Base-by-base conservation (phyloP, 2,113 vertebrate genomes). In the Corythoichthys haematopterus region DNA sequence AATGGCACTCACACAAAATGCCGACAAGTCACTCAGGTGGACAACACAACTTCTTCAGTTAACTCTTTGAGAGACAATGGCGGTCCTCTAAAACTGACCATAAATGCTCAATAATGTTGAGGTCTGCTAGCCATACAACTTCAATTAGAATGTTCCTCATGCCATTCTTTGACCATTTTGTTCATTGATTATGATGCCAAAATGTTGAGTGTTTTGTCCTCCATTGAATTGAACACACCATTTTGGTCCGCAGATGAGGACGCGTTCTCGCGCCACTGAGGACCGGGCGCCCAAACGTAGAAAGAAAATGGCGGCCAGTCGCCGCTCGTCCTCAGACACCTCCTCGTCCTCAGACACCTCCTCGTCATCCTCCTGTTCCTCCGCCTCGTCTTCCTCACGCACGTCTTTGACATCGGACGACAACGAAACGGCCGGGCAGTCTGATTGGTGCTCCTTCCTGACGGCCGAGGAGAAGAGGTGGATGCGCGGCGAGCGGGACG, bases 391-490 rank as follows among this genome's bases (percentile, higher is more conserved):
- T 8, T 75, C 82, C 33, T 15, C 33, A 6, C 13, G 4, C 33
- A 2, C 14, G 20, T 28, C 20, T 28, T 28, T 28, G 35, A 36
- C 55, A 11, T 20, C 20, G 20, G 20, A 10, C 16, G 15, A n/a
- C 16, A 6, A 52, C 2, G 16, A 16, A 1, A 6, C 16, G 51
- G 51, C n/a, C 74, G 1, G 3, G 33, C 36, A 40, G 61, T 36
- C 33, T 0, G 20, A 48, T 3, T 77, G 81, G 2, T 59, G 84
- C 55, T 83, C 78, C 46, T 83, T 80, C 66, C 76, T 80, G 12
- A 88, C 87, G 0, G 73, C 65, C 2, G 87, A 85, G 75, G 84
- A 88, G 71, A 78, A 68, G 51, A 70, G 70, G 7, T 86, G 86
- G 88, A 61, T 86, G 69, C 70, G 70, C 5, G 33, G 15, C 0